Percentiles rank a stretch among this genome's conserved stretches.
Conservation (phyloP, 2,113 vertebrate genomes). For the Myiozetetes cayanensis region DNA sequence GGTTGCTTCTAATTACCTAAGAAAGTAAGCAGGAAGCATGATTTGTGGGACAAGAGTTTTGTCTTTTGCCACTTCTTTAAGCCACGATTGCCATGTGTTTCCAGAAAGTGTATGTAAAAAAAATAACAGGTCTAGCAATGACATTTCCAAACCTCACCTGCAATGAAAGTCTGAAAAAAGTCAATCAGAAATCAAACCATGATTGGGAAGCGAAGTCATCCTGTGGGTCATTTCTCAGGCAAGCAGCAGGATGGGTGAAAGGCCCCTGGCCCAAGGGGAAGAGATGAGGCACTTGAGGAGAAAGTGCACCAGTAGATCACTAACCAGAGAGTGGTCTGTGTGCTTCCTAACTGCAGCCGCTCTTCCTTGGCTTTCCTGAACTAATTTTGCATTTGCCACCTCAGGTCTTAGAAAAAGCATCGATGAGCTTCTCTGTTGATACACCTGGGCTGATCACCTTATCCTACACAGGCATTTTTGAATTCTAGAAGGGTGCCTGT, state of each 20-base stretch:
- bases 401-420: neutral
- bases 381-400: neutral
- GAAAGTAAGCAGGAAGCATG: neutral
- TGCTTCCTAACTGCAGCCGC: neutral
- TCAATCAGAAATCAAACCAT: neutral
- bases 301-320: neutral
- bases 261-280: neutral
- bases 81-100: fast-evolving
- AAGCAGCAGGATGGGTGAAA: neutral
- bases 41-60: neutral
- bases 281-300: neutral
- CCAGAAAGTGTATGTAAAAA: neutral
- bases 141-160: neutral
- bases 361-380: neutral
- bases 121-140: neutral
- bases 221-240: neutral
- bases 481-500: neutral
- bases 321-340: neutral
- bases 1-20: neutral
- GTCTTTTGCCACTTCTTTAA: neutral
- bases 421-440: neutral
- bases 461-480: neutral
- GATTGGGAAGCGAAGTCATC: neutral
- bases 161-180: neutral
- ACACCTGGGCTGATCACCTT: neutral